These are phyloP conservation scores for Pimephales promelas DNA, from an alignment of 2,113 vertebrate genomes.

Conservation along the genomic window DNA sequence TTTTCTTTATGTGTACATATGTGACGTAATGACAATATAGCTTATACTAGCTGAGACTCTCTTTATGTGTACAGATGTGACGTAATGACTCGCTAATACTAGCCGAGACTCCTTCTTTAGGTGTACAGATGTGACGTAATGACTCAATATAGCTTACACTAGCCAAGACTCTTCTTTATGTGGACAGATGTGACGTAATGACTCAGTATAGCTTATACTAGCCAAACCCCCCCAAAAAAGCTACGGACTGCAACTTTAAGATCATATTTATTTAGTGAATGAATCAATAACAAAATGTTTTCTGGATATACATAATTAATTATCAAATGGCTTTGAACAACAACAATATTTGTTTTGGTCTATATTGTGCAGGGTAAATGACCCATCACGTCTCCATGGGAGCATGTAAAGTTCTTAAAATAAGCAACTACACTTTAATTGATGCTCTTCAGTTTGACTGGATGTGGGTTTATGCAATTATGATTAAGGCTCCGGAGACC, in stretches of 20 bases:
- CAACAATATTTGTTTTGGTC: not conserved
- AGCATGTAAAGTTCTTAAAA: not conserved
- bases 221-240: too few species aligned
- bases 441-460: not conserved
- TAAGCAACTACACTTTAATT: not conserved
- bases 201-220: too few species aligned
- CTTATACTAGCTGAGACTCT: too few species aligned
- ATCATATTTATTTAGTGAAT: not conserved
- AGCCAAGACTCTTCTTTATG: too few species aligned
- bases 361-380: not conserved
- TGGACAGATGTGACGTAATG: too few species aligned
- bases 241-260: not conserved
- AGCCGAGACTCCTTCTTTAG: too few species aligned
- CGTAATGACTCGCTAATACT: too few species aligned
- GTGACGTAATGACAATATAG: too few species aligned
- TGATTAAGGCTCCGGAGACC: not conserved
- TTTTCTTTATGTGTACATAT: too few species aligned
- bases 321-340: not conserved
- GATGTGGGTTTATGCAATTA: not conserved
- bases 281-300: not conserved
- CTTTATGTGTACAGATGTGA: too few species aligned
- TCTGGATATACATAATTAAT: not conserved
- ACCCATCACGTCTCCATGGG: not conserved
- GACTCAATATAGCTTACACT: too few species aligned
- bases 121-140: too few species aligned